Evolutionary conservation across 1,140 invertebrate genomes (phyloP).

Genomic region (Diplogasteroides magnus): DNA sequence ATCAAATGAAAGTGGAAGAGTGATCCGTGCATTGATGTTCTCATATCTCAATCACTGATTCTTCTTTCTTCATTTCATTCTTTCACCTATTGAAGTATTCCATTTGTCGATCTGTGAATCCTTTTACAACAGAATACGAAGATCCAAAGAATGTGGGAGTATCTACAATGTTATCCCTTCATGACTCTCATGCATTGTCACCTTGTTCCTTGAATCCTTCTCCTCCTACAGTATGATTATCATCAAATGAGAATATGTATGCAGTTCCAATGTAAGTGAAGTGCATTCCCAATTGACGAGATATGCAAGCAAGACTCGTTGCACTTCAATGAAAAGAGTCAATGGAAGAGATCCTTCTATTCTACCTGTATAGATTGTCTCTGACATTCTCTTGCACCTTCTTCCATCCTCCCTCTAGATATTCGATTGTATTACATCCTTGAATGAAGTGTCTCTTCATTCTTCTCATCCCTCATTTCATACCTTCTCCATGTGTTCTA

Average conservation of each 20-base stretch:
- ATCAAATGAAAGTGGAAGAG: conserved; percentile 50
- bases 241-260: conserved; percentile 53
- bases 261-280: conserved; percentile 53
- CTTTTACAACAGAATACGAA: conserved; percentile 55
- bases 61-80: background rate
- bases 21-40: conserved; percentile 50
- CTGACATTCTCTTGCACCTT: conserved; percentile 48
- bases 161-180: conserved; percentile 34
- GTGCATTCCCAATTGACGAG: conserved; percentile 45
- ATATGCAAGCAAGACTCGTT: conserved; percentile 38
- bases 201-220: conserved; percentile 42
- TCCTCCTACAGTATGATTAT: conserved; percentile 49
- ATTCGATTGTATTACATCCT: conserved; percentile 50
- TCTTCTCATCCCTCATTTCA: background rate
- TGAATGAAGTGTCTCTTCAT: too few species aligned
- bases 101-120: conserved; percentile 53
- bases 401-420: conserved; percentile 52
- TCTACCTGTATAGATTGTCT: conserved; percentile 45
- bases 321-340: conserved; percentile 25
- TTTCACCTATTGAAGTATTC: conserved; percentile 25
- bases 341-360: too few species aligned
- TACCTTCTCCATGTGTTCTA: conserved; percentile 4
- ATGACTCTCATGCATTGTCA: conserved; percentile 1
- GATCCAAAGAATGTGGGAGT: conserved; percentile 54
- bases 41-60: conserved; percentile 25